Evolutionary conservation across 2,888 invertebrate species (phyloP).

Genomic region (Macaria liturata): DNA sequence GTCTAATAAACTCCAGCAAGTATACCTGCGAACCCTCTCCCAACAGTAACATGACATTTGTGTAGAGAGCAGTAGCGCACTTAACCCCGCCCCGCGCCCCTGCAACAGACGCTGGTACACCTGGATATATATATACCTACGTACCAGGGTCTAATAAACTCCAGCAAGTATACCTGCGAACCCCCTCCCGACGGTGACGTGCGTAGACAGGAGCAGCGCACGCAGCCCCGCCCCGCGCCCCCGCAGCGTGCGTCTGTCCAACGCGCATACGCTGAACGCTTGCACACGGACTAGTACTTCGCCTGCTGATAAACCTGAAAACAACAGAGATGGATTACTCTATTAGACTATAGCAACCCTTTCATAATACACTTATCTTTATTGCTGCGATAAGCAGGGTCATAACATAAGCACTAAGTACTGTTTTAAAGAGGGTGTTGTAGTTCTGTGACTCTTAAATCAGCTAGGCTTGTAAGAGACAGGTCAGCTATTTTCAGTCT

Average conservation of each 20-base stretch:
- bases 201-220: conserved; percentile 48
- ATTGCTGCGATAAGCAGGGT: too few species aligned
- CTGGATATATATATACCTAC: too few species aligned
- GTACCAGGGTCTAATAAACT: too few species aligned
- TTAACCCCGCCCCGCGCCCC: conserved; percentile 59
- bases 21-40: conserved; percentile 68
- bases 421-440: too few species aligned
- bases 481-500: too few species aligned
- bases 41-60: conserved; percentile 59
- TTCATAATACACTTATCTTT: too few species aligned
- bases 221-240: conserved; percentile 63
- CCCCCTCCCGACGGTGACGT: conserved; percentile 65
- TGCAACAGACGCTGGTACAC: conserved; percentile 48
- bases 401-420: too few species aligned
- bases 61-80: conserved; percentile 52
- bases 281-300: conserved; percentile 74
- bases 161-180: conserved; percentile 56
- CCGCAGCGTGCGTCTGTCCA: conserved; percentile 66
- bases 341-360: too few species aligned
- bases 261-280: conserved; percentile 68
- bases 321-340: background rate
- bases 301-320: conserved; percentile 57
- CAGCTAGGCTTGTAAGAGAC: too few species aligned
- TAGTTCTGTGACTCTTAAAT: too few species aligned
- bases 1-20: background rate